phyloP scores from a whole-genome alignment of 2,797 vertebrate genomes.

The Gymnocypris eckloni region DNA sequence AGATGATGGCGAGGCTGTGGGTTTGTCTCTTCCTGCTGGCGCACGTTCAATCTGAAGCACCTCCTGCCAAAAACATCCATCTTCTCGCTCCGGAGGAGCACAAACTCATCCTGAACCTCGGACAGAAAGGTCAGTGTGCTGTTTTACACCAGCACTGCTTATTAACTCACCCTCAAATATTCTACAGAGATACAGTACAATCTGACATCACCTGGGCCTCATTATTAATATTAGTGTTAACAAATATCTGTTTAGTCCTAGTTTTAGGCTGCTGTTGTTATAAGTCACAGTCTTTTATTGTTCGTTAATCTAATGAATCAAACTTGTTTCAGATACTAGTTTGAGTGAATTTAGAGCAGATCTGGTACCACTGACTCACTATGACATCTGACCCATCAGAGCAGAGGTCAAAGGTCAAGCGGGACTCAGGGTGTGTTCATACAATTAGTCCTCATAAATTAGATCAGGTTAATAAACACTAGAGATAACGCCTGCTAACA shows the following conservation, averaged over 20 bases:
- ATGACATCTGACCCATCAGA: constrained; percentile 55
- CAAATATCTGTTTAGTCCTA: not conserved
- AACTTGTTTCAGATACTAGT: not conserved
- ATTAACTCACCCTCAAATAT: not conserved
- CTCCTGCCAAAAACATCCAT: constrained; percentile 76
- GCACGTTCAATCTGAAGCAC: constrained; percentile 63
- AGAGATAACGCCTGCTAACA: not conserved
- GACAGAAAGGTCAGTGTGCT: constrained; percentile 77
- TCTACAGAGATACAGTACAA: not conserved
- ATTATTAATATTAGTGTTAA: not conserved
- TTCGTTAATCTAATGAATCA: not conserved
- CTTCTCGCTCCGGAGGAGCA: constrained; percentile 76
- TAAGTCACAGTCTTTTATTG: not conserved
- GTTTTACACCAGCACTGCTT: not conserved
- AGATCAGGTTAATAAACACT: constrained; percentile 2
- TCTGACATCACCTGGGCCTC: not conserved
- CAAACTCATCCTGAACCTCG: constrained; percentile 75
- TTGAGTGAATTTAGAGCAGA: constrained; percentile 43
- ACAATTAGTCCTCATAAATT: constrained; percentile 10
- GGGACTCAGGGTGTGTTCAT: constrained; percentile 1
- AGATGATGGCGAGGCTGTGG: constrained; percentile 27
- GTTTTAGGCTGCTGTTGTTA: not conserved
- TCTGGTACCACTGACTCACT: constrained; percentile 44
- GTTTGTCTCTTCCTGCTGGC: constrained; percentile 11
- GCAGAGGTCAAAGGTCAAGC: constrained; percentile 41